Conservation (phyloP, 2,113 vertebrate genomes). For the Actinemys pallida region DNA sequence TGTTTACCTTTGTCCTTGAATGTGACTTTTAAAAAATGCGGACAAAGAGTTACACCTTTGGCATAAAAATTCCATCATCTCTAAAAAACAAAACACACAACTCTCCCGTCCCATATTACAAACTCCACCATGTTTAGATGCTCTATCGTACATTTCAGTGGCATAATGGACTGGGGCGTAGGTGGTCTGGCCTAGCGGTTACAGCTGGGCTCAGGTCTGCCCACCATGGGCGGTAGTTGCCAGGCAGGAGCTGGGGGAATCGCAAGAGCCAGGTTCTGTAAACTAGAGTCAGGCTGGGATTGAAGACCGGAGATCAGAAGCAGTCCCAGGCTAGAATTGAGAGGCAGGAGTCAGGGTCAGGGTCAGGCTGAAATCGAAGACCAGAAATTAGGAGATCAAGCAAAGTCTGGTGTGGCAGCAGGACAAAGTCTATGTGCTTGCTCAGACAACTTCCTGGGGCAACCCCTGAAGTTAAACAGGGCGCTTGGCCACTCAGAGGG, state of each 20-base stretch:
- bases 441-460: background rate
- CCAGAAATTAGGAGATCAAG: background rate
- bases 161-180: background rate
- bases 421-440: background rate
- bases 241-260: background rate
- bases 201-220: background rate
- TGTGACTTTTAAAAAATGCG: background rate
- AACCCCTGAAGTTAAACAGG: background rate
- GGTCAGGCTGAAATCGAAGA: background rate
- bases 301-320: background rate
- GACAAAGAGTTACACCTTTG: background rate
- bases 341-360: background rate
- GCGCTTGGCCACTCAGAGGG: background rate
- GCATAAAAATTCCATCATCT: background rate
- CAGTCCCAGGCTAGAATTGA: background rate
- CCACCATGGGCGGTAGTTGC: background rate
- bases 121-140: background rate
- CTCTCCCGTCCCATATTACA: background rate
- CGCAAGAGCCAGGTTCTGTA: background rate
- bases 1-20: background rate
- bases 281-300: background rate
- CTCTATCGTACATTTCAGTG: background rate
- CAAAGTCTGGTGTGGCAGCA: background rate
- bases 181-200: background rate
- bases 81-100: background rate